These are phyloP conservation scores for Oceanites oceanicus DNA, from an alignment of 2,113 vertebrate species.

Conservation along the genomic window DNA sequence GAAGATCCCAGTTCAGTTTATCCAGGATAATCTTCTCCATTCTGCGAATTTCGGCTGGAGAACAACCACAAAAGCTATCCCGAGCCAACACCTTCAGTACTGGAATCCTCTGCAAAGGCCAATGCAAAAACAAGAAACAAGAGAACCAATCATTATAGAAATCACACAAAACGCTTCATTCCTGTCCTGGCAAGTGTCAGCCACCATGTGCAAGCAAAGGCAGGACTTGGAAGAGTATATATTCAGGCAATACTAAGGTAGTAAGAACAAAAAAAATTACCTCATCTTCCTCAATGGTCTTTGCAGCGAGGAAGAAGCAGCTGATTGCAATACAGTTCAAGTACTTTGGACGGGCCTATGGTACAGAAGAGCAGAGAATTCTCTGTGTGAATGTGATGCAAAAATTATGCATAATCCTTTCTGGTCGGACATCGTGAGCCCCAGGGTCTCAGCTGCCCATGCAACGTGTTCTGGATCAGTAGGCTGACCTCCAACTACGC, in stretches of 20 bases:
- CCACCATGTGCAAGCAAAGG: not conserved
- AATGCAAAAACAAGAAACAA: rapidly evolving
- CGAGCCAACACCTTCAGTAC: slow-evolving; percentile 85
- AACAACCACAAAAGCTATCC: slow-evolving; percentile 93
- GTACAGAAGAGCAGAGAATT: not conserved
- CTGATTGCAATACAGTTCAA: slow-evolving; percentile 95
- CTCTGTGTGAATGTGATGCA: not conserved
- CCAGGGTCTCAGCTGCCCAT: not conserved
- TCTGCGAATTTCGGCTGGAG: slow-evolving; percentile 91
- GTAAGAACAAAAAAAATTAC: slow-evolving; percentile 58
- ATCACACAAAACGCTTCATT: not conserved
- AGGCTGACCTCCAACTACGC: not conserved
- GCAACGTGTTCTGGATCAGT: not conserved
- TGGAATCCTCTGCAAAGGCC: slow-evolving; percentile 84
- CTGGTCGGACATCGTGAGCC: not conserved
- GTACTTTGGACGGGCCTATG: slow-evolving; percentile 95
- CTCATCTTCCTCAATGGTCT: slow-evolving; percentile 97
- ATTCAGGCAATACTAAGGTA: rapidly evolving
- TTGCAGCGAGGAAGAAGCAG: slow-evolving; percentile 95
- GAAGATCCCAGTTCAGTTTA: slow-evolving; percentile 97
- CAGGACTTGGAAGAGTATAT: not conserved
- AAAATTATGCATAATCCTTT: rapidly evolving
- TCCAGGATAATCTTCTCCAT: slow-evolving; percentile 98
- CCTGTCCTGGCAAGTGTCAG: not conserved
- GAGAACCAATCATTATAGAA: not conserved